Conservation (phyloP, 2,888 invertebrate genomes). For the Cybosia mesomella region DNA sequence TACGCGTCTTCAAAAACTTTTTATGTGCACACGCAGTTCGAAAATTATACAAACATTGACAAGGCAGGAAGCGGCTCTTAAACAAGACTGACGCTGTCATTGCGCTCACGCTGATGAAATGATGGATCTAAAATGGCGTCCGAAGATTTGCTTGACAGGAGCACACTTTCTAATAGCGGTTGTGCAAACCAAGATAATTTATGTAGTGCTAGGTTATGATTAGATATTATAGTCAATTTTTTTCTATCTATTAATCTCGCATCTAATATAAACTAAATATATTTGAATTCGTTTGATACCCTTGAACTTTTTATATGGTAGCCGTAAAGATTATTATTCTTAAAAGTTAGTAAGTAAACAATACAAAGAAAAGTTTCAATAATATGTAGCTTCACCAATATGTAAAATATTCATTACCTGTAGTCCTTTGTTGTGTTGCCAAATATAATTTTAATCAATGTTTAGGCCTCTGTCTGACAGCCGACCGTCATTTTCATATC, state of each 20-base stretch:
- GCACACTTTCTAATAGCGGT: slow-evolving; percentile 49
- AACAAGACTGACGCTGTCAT: slow-evolving; percentile 60
- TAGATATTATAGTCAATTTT: slow-evolving; percentile 27
- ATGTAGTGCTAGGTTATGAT: slow-evolving; percentile 47
- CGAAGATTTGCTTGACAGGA: slow-evolving; percentile 47
- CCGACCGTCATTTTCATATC: background rate
- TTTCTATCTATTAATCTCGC: slow-evolving; percentile 20
- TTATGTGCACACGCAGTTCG: slow-evolving; percentile 70
- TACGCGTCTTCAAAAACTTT: slow-evolving; percentile 66
- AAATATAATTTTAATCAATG: background rate
- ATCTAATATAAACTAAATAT: background rate
- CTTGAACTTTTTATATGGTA: too few relatives aligned
- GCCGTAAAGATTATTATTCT: too few relatives aligned
- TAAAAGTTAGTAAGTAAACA: too few relatives aligned
- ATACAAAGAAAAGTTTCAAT: too few relatives aligned
- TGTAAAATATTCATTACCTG: background rate
- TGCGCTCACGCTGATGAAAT: slow-evolving; percentile 48
- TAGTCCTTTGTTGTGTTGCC: background rate
- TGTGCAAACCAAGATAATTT: slow-evolving; percentile 47
- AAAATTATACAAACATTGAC: slow-evolving; percentile 74
- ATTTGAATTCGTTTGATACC: background rate
- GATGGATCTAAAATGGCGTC: slow-evolving; percentile 54
- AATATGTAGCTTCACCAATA: too few relatives aligned
- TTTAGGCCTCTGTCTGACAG: background rate
- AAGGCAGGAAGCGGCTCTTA: slow-evolving; percentile 65